Evolutionary conservation across 2,888 invertebrate genomes (phyloP), one percentile per base, ranked within the genome.

Genomic region (Yponomeuta sedellus): DNA sequence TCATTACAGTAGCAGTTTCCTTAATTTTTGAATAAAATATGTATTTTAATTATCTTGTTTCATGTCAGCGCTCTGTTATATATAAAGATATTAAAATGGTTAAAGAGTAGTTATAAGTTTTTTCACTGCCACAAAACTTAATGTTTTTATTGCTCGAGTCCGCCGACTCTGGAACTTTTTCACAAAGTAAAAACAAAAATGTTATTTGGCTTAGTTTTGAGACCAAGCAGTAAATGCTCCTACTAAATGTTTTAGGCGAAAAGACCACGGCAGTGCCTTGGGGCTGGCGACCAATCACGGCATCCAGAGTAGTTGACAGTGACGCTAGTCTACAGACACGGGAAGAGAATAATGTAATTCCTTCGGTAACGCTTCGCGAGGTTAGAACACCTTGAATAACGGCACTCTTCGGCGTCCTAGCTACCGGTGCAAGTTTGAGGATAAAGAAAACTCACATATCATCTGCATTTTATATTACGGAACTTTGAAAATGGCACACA

Each of bases 401-500:
- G 64, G 40, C 20, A 10, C 1, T 16, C 16, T 16, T 22, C 22
- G 6, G 40, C 10, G 44, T 2, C 19, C 44, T 10, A 10, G 25
- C 20, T 25, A 3, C 44, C 61, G 16, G 20, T n/a, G 40, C 44
- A 12, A 20, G 12, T n/a, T 22, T 40, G 58, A n/a, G 61, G 61
- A 61, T n/a, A 34, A 59, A 44, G 19, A 8, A 22, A 61, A 61
- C 52, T 61, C 16, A 44, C 39, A 12, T 58, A 56, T 22, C 63
- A 66, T 56, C 22, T 64, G 64, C 61, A 67, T 61, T 67, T 28
- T 64, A 28, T 44, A 59, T 1, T 56, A 73, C 74, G 81, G 80
- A 87, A 83, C 82, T 83, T 77, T 76, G 80, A 87, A 87, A 86
- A 88, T 88, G 87, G 88, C 88, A 88, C 85, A 88, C 89, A 86